A percentile compares a stretch with the other conserved stretches of the same genome.
These are phyloP conservation scores for Drosophila nr. fundita DNA, from an alignment of 2,888 invertebrate species.

Conservation along the genomic window DNA sequence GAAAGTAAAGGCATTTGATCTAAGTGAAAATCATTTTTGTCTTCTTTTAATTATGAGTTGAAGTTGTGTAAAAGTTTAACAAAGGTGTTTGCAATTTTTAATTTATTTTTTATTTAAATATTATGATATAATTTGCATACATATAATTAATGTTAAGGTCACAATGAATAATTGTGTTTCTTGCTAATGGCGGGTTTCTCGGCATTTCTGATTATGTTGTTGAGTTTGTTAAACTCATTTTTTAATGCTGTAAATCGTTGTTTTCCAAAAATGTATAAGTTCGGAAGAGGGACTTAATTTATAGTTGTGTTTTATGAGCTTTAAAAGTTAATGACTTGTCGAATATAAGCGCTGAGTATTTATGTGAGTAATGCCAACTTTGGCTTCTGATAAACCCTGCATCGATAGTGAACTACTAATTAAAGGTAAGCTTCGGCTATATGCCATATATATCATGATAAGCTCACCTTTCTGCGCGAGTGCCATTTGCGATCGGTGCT, in stretches of 20 bases:
- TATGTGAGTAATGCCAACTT: neutral
- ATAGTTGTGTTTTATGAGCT: neutral
- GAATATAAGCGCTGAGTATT: neutral
- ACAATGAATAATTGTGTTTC: neutral
- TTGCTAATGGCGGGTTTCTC: neutral
- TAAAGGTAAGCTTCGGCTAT: neutral
- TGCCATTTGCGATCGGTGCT: conserved; percentile 88
- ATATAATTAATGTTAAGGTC: neutral
- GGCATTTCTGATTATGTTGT: neutral
- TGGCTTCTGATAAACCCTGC: neutral
- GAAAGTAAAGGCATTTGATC: neutral
- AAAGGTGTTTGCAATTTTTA: neutral
- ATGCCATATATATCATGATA: neutral
- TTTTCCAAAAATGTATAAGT: neutral
- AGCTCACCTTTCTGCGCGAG: conserved; percentile 86
- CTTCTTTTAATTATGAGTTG: neutral
- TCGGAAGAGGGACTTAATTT: neutral
- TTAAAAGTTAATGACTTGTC: neutral
- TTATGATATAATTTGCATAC: neutral
- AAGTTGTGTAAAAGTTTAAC: neutral
- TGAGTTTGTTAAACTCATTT: neutral
- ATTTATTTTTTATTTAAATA: neutral
- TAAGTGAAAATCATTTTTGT: neutral
- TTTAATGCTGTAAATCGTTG: neutral
- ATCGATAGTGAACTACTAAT: neutral